Base-by-base conservation (phyloP, 2,113 vertebrate genomes). In the Seriola rivoliana region DNA sequence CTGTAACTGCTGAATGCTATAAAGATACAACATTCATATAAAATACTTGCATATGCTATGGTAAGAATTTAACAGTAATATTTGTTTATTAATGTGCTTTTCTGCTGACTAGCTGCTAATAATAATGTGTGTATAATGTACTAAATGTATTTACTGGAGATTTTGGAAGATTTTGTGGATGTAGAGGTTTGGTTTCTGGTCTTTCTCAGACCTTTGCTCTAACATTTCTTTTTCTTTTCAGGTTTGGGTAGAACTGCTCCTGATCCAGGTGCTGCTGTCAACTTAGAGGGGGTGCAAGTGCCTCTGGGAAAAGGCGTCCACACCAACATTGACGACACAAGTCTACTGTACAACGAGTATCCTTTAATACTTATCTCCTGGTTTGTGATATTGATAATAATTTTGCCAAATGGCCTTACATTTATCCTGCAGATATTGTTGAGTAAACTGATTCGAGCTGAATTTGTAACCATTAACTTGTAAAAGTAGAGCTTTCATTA, bases 321-420 rank as follows among this genome's bases (percentile, higher is more conserved):
- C 14, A 97, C 97, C 0, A 97, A 97, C 88, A 95, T 98, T 17
- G 97, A 95, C 0, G 97, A 99, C 89, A 97, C 98, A 17, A 98
- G 97, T 88, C 97, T 99, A 42, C 96, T 99, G 11, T 99, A 99
- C 95, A 99, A 99, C 11, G 98, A 99, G 98, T 99, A 99, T 99
- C 98, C 97, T 99, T 98, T 76, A 21, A 76, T 36, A 29, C 11
- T n/a, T 8, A 32, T 57, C 29, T 3, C 25, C 25, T 69, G 62
- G 19, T 64, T 78, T 58, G 8, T 74, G 5, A 67, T 19, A 77
- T 44, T 65, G 0, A 55, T 52, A 1, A 44, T 72, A 0, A 3
- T 80, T 44, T 76, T 73, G 1, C 10, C 9, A 44, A 52, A 23
- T n/a, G 0, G 1, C 16, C 0, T 8, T 12, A 14, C 4, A 9